Percentiles rank a stretch among this genome's conserved stretches.
Conservation (phyloP, 2,888 invertebrate species). For the Ligdia adustata region DNA sequence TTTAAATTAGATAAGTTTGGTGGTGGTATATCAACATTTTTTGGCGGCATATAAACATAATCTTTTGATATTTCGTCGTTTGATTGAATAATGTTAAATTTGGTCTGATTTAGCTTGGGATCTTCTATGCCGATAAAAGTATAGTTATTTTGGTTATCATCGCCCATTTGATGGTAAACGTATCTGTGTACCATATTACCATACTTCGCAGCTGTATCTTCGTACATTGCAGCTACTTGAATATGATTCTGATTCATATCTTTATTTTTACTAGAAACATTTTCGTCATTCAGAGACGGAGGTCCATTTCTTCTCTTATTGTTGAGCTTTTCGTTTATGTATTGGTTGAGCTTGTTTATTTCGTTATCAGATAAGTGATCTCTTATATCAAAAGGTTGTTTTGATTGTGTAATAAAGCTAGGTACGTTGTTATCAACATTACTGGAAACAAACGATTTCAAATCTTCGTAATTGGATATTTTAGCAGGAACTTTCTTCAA, state of each 20-base stretch:
- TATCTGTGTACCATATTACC: conserved; percentile 31
- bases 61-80: conserved; percentile 22
- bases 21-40: conserved; percentile 3
- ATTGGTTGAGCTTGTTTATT: conserved; percentile 7
- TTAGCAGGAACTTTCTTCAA: conserved; percentile 8
- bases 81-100: neutral
- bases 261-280: neutral
- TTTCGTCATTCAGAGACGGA: neutral
- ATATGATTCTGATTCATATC: neutral
- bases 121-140: conserved; percentile 36
- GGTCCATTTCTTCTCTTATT: neutral
- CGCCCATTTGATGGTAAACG: conserved; percentile 36
- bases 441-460: neutral
- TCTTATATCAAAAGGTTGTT: conserved; percentile 2
- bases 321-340: conserved; percentile 7
- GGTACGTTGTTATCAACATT: neutral
- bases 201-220: neutral
- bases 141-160: conserved; percentile 31
- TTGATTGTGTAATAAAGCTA: neutral
- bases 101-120: conserved; percentile 1
- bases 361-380: conserved; percentile 9
- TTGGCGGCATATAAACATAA: conserved; percentile 40
- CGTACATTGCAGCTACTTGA: neutral
- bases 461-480: neutral
- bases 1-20: conserved; percentile 21